Evolutionary conservation across 2,113 vertebrate genomes (phyloP).

Genomic region (Motacilla alba): DNA sequence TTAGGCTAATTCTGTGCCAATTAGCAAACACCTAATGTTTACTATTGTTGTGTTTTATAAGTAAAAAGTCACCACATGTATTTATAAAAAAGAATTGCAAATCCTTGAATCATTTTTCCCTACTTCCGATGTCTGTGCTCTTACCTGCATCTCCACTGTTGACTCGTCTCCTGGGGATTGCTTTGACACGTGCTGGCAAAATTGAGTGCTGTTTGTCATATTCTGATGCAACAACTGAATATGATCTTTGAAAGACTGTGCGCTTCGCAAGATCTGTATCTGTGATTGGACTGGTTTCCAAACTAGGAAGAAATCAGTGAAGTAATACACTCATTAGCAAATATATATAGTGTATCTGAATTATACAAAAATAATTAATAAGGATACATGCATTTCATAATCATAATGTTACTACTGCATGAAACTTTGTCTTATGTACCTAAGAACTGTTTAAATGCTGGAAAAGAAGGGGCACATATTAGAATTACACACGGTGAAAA

Average conservation of each 20-base stretch:
- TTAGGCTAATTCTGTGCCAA: accelerated
- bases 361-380: neutral
- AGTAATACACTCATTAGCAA: neutral
- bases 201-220: slow-evolving; percentile 98
- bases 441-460: neutral
- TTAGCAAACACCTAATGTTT: neutral
- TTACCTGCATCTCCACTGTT: slow-evolving; percentile 97
- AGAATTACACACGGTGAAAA: neutral
- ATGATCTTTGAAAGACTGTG: slow-evolving; percentile 96
- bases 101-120: neutral
- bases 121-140: neutral
- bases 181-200: slow-evolving; percentile 92
- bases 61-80: neutral
- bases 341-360: neutral
- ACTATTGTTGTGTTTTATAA: neutral
- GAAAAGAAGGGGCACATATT: neutral
- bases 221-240: slow-evolving; percentile 97
- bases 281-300: slow-evolving; percentile 97
- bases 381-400: neutral
- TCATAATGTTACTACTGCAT: neutral
- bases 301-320: slow-evolving; percentile 68
- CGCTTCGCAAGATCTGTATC: slow-evolving; percentile 95
- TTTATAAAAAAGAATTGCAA: neutral
- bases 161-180: slow-evolving; percentile 92
- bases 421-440: neutral